Evolutionary conservation across 2,888 invertebrate species (phyloP), one percentile per base, ranked within the genome.

Genomic region (Himalopsyche japonica): DNA sequence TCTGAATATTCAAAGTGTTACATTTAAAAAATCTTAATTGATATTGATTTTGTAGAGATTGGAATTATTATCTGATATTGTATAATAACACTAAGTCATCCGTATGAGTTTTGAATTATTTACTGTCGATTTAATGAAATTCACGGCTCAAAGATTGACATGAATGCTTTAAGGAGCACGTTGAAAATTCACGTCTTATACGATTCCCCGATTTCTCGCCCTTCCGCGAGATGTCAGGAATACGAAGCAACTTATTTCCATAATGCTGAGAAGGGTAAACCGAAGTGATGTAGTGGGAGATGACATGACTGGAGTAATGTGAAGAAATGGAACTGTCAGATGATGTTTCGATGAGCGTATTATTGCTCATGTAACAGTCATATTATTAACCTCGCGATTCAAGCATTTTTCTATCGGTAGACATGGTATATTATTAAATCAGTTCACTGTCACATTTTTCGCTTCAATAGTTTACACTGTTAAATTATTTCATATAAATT

Each of bases 291-390:
- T 49, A 20, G 49, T 20, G 49, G 49, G 5, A 49, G 49, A 49
- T 10, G 20, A 49, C 49, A 49, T 20, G 49, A 49, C 49, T 20
- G 49, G 18, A 49, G 79, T 76, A 79, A 83, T 70, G 83, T 80
- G 83, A 80, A 64, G 70, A 83, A 80, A 83, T 83, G 76, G 83
- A 80, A 83, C 79, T 83, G 83, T 83, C 83, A 83, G 79, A 79
- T 78, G 34, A 43, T 48, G 57, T 43, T 43, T 43, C 12, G 37
- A 43, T 43, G 37, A 48, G 79, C 79, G 37, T 79, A 79, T 79
- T 83, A 83, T 83, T 83, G 80, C 70, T 80, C 79, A 80, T 83
- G 57, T 83, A 80, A 8, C 49, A 8, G n/a, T 20, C 49, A 49
- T 20, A 49, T 49, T 49, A 49, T n/a, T n/a, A 18, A 7, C 49